Base-by-base conservation (phyloP, 2,888 invertebrate genomes). In the Phymatocera aterrima region DNA sequence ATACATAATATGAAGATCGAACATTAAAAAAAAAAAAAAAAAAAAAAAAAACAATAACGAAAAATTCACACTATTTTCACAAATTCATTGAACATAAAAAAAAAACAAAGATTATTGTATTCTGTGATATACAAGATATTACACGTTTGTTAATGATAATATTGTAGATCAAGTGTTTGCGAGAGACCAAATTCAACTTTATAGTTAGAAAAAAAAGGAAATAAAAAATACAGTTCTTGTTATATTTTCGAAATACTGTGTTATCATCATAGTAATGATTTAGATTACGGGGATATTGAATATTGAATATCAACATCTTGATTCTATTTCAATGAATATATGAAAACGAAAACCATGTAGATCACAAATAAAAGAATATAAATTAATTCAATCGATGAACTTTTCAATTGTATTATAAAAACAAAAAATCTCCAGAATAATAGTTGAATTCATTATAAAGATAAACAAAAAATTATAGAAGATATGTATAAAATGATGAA, bases 31-130 rank as follows among this genome's bases (percentile, higher is more conserved):
- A 37, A 65, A n/a, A 1, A 37, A 65, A 34, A 65, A 40, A 75
- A 72, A 37, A 46, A 21, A n/a, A 46, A 12, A 21, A 68, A 37
- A 37, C 28, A 21, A 51, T 6, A n/a, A 8, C 28, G 28, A 28
- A 43, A 68, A 68, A 68, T 40, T 51, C 8, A 68, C 15, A 57
- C 54, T 75, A 75, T 75, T 75, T 75, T 75, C 74, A 46, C 57
- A 57, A 75, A 3, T 37, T 40, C 48, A 34, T 31, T 46, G 8
- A 21, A 31, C 2, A 37, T 15, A 34, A 15, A 15, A 28, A 28
- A 68, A 31, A 51, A 34, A 34, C 24, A 21, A 72, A 72, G 31
- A 51, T 34, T 51, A 51, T 72, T 72, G 72, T 51, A 72, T 72
- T 31, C 72, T 72, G 72, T 72, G 72, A 72, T 72, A 72, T 43